Percentiles rank a stretch among this genome's conserved stretches.
Conservation (phyloP, 2,113 vertebrate species). For the Bostrychus sinensis region DNA sequence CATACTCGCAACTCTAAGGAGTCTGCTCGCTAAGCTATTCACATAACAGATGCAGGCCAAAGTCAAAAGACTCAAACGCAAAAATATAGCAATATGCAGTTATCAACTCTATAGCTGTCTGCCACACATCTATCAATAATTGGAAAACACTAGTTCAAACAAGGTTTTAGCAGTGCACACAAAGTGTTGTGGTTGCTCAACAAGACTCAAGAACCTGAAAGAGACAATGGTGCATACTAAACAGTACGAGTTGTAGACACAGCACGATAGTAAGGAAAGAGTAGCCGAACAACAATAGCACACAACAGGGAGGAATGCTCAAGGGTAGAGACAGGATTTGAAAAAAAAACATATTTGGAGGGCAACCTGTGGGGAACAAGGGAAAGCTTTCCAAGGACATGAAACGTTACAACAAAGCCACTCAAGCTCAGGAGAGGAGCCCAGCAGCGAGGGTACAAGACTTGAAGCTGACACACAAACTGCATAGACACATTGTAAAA, state of each 20-base stretch:
- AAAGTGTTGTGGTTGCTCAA: neutral
- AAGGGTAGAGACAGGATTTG: neutral
- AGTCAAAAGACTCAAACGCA: no score
- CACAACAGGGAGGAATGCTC: conserved; percentile 23
- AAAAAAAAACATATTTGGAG: neutral
- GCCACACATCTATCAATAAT: no score
- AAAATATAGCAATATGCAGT: no score
- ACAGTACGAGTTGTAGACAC: neutral
- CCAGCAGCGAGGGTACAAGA: no score
- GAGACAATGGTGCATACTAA: conserved; percentile 8
- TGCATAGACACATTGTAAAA: no score
- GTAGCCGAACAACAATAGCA: neutral
- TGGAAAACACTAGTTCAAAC: neutral
- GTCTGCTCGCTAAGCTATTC: neutral
- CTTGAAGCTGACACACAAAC: no score
- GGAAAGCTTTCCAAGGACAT: neutral
- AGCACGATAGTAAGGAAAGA: neutral
- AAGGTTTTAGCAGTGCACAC: neutral
- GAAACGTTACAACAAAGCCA: neutral
- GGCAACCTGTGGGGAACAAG: neutral
- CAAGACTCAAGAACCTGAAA: neutral
- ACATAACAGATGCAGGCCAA: no score
- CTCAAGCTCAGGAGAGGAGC: neutral
- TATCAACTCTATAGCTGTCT: no score
- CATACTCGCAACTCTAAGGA: neutral